These are phyloP conservation scores for Brassicogethes aeneus DNA, from an alignment of 2,888 invertebrate genomes.

Conservation along the genomic window DNA sequence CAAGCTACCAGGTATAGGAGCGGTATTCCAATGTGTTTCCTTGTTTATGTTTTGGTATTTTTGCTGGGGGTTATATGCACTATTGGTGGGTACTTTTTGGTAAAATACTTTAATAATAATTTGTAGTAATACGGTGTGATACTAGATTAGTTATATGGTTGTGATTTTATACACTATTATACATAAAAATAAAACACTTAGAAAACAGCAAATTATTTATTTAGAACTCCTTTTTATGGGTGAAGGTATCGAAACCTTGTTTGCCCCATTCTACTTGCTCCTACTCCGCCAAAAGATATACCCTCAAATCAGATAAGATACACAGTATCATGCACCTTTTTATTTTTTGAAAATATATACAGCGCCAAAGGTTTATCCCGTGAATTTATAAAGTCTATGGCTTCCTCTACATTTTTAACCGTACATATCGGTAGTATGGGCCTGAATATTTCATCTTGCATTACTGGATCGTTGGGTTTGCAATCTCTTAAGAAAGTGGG, in stretches of 20 bases:
- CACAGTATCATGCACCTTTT: constrained; percentile 47
- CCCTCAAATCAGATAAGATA: constrained; percentile 79
- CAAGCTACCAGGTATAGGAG: constrained; percentile 55
- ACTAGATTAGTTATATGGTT: no score
- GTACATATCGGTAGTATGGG: constrained; percentile 88
- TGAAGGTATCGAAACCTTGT: constrained; percentile 84
- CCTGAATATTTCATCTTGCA: constrained; percentile 95
- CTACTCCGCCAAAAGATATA: constrained; percentile 97
- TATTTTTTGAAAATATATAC: constrained; percentile 72
- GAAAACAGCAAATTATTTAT: no score
- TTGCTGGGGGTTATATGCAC: constrained; percentile 60
- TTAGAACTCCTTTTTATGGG: no score
- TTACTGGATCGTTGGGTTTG: no score
- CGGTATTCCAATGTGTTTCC: constrained; percentile 49
- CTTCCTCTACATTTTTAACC: constrained; percentile 76
- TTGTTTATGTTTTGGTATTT: constrained; percentile 58
- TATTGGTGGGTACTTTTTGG: constrained; percentile 21
- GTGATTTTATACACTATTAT: no score
- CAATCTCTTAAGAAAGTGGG: constrained; percentile 80
- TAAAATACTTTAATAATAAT: background rate
- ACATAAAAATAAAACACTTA: no score
- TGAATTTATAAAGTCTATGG: constrained; percentile 83
- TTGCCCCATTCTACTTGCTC: constrained; percentile 91
- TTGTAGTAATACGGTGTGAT: no score
- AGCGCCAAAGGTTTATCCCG: constrained; percentile 85